These are phyloP conservation scores for Calcarius lapponicus DNA, from an alignment of 2,797 vertebrate genomes.

Conservation along the genomic window DNA sequence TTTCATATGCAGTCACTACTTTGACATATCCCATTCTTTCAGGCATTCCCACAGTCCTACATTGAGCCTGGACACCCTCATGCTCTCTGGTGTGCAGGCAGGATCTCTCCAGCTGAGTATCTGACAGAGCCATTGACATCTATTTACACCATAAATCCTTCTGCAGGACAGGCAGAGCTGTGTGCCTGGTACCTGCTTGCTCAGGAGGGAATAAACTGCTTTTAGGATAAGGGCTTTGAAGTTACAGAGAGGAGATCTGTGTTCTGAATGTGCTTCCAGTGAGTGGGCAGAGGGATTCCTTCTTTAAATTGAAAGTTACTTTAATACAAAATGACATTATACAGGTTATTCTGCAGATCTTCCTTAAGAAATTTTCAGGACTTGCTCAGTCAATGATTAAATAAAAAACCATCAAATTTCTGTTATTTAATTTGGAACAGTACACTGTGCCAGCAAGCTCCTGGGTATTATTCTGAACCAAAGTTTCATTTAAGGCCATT, in stretches of 20 bases:
- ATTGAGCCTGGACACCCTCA: neutral
- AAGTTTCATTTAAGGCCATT: neutral
- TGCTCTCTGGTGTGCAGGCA: neutral
- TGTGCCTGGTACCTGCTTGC: neutral
- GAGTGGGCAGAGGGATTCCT: neutral
- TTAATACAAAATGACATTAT: neutral
- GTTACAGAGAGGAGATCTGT: neutral
- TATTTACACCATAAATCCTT: neutral
- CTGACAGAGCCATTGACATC: neutral
- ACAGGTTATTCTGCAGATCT: neutral
- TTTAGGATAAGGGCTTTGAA: neutral
- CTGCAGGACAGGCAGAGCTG: neutral
- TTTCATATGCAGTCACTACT: neutral
- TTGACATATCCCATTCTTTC: rapidly evolving
- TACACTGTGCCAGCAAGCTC: neutral
- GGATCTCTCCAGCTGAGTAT: neutral
- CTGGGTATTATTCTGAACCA: neutral
- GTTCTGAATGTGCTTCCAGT: neutral
- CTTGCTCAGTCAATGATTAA: neutral
- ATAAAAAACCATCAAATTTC: rapidly evolving
- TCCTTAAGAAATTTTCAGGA: neutral
- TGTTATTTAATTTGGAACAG: neutral
- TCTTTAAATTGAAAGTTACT: neutral
- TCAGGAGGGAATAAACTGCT: neutral
- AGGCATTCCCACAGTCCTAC: neutral